phyloP scores from a whole-genome alignment of 2,797 vertebrate species.

The Morus bassanus region DNA sequence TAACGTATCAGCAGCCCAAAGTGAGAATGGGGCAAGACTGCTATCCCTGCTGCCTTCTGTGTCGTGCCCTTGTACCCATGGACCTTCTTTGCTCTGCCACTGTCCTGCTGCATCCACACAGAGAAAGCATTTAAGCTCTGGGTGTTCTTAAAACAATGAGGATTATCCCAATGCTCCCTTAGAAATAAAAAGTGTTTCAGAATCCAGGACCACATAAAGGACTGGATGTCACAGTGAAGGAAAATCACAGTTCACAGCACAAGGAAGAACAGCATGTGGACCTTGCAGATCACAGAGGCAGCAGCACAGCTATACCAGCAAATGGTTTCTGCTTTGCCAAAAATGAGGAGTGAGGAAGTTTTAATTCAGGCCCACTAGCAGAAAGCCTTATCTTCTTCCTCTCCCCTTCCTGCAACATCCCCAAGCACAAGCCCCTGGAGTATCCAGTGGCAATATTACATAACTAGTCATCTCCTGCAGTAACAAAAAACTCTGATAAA shows the following conservation, averaged over 20 bases:
- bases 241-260: background rate
- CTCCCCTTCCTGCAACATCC: background rate
- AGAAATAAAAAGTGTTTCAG: background rate
- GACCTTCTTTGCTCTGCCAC: background rate
- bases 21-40: background rate
- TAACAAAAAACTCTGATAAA: conserved; percentile 16
- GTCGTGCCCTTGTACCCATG: accelerated
- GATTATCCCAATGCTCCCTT: background rate
- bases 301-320: background rate
- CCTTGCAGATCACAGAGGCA: background rate
- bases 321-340: background rate
- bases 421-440: conserved; percentile 49
- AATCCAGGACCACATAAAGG: background rate
- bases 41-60: background rate
- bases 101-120: background rate
- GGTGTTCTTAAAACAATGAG: background rate
- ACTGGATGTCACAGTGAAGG: background rate
- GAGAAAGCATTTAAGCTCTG: background rate
- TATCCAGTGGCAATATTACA: conserved; percentile 64
- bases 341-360: background rate
- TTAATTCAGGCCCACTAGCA: background rate
- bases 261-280: accelerated
- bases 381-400: background rate
- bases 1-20: background rate
- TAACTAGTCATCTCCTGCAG: conserved; percentile 13